A percentile compares a stretch with the other conserved stretches of the same genome.
phyloP scores from a whole-genome alignment of 1,140 invertebrate genomes.

The Plutomurus gul region DNA sequence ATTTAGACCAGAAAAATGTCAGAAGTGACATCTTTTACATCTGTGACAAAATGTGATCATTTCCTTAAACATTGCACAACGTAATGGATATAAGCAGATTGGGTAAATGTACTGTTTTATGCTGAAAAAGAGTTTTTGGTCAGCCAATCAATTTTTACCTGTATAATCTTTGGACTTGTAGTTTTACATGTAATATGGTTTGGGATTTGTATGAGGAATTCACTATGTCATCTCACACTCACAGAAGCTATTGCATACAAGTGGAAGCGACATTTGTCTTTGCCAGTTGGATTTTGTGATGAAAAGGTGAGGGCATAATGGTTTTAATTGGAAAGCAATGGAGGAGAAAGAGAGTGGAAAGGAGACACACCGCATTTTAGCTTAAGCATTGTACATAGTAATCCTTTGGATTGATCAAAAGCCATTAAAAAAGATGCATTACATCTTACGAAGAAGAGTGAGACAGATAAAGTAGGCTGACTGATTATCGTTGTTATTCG shows the following conservation, averaged over 20 bases:
- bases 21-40: too few species aligned
- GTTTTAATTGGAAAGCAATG: neutral
- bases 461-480: slow-evolving; percentile 5
- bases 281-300: neutral
- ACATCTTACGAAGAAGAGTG: neutral
- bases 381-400: neutral
- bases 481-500: slow-evolving; percentile 20
- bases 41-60: too few species aligned
- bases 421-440: slow-evolving; percentile 12
- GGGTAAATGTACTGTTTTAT: too few species aligned
- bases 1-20: too few species aligned
- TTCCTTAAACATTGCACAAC: too few species aligned
- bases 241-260: neutral
- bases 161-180: too few species aligned
- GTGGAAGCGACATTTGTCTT: neutral
- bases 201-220: too few species aligned
- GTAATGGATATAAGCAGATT: too few species aligned
- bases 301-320: neutral
- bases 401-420: slow-evolving; percentile 10
- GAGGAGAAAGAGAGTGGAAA: neutral
- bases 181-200: too few species aligned
- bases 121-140: too few species aligned
- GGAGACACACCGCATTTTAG: neutral
- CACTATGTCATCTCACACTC: too few species aligned
- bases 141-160: too few species aligned